Evolutionary conservation across 2,113 vertebrate species (phyloP), one percentile per base, ranked within the genome.

Genomic region (Thomomys bottae): DNA sequence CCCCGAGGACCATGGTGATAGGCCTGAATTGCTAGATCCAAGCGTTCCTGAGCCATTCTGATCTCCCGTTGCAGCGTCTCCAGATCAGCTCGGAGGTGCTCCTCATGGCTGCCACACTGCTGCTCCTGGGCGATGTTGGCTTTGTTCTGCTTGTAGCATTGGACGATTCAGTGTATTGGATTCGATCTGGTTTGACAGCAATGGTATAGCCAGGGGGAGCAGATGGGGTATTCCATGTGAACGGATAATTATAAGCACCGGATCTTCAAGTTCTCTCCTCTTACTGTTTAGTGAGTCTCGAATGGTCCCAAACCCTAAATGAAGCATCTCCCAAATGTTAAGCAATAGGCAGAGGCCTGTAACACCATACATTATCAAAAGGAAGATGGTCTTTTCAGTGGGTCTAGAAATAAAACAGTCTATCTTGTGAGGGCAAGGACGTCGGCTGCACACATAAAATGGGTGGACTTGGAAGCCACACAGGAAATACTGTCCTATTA

Each of bases 151-250:
- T 98, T 99, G 98, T 98, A 99, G 99, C 98, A 0, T 99, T 99
- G 97, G 99, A 98, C 79, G 99, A 97, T 91, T 99, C 99, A 0
- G 99, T 99, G 96, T 99, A 99, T n/a, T 98, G 99, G 95, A 99
- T 98, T n/a, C 98, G 98, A 91, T 99, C 99, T 0, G 99, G 98
- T 93, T 99, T 99, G 92, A 99, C 98, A 1, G 98, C 98, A 2
- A 99, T 99, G 98, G 99, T 99, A 95, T 99, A 99, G 91, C 99
- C 99, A 0, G 99, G 99, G 20, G 99, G 99, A 38, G 99, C 99
- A 0, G 99, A 99, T 0, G 99, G 99, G 0, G 99, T 98, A 89
- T 99, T 99, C 99, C 99, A 99, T 14, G 99, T 99, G 92, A 99
- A 99, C 1, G 99, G 99, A 96, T 99, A 99, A 93, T 98, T 98